Evolutionary conservation across 2,113 vertebrate genomes (phyloP), one percentile per base, ranked within the genome.

Genomic region (Pyrgilauda ruficollis): DNA sequence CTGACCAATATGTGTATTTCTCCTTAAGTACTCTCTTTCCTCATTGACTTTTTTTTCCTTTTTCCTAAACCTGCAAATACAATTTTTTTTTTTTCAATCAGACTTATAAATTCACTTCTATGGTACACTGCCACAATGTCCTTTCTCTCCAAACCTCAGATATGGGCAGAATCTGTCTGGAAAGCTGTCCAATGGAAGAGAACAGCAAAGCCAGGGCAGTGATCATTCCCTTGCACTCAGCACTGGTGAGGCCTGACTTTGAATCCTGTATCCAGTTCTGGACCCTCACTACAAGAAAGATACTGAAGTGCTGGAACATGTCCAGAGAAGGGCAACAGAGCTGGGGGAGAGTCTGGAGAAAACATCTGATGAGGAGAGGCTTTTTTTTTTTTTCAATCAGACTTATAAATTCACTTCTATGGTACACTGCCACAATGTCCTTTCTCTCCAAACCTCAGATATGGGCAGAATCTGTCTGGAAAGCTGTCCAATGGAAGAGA

Each of bases 291-390:
- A 28, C 41, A 28, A 37, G 18, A 76, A 62, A 55, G 63, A 35
- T 15, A 13, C 8, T 49, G 47, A 43, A 10, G 26, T 43, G 21
- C 31, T 90, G 49, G 18, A 62, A 8, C 0, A 0, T 33, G 31
- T 43, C 41, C 49, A 77, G 30, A 69, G 31, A 37, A 23, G 31
- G 22, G 10, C 26, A 69, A 24, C 10, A 31, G 31, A 77, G 12
- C 27, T 70, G 63, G 10, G 10, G 22, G 46, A 43, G 26, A n/a
- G 8, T 39, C 28, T 78, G 28, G 30, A 62, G 30, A 23, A 84
- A 31, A 76, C 31, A 17, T 49, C 12, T 56, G 35, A 28, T 62
- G 15, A 33, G 13, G 7, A 20, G 15, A 31, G 9, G 18, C 8
- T 69, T 37, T 23, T 24, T 3, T 37, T 67, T 43, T 61, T 66